These are phyloP conservation scores for Natrix natrix DNA, from an alignment of 2,797 vertebrate species.

Conservation along the genomic window DNA sequence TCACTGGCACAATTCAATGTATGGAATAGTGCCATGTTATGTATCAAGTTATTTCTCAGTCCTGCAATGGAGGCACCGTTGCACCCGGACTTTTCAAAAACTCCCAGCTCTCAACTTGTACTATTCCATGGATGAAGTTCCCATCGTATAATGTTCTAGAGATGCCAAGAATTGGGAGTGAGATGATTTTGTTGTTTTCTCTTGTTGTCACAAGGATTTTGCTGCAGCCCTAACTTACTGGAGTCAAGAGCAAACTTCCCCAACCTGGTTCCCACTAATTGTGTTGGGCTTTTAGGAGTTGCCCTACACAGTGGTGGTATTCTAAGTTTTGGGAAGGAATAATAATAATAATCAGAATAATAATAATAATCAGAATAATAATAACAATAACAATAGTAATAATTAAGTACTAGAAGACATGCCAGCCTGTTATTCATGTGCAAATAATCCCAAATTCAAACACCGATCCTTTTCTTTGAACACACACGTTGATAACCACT, in stretches of 20 bases:
- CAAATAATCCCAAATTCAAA: not conserved
- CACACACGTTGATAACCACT: not conserved
- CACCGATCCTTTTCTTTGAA: conserved; percentile 1
- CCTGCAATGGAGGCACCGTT: not conserved
- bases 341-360: not conserved
- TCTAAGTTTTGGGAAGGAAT: not conserved
- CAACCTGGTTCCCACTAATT: not conserved
- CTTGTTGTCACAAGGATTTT: not conserved
- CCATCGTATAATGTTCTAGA: not conserved
- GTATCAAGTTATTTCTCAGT: not conserved
- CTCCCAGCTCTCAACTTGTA: not conserved
- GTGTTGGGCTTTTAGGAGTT: not conserved
- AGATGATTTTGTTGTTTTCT: conserved; percentile 1
- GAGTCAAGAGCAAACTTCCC: not conserved
- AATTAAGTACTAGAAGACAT: not conserved
- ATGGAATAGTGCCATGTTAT: not conserved
- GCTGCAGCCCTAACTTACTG: not conserved
- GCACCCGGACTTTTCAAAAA: not conserved
- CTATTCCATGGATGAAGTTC: not conserved
- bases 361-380: not conserved
- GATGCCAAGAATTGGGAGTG: not conserved
- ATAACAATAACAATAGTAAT: not conserved
- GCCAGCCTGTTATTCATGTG: rapidly evolving
- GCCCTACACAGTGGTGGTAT: not conserved
- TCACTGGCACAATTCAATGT: not conserved